Base-by-base conservation (phyloP, 2,113 vertebrate species). In the Columba livia region DNA sequence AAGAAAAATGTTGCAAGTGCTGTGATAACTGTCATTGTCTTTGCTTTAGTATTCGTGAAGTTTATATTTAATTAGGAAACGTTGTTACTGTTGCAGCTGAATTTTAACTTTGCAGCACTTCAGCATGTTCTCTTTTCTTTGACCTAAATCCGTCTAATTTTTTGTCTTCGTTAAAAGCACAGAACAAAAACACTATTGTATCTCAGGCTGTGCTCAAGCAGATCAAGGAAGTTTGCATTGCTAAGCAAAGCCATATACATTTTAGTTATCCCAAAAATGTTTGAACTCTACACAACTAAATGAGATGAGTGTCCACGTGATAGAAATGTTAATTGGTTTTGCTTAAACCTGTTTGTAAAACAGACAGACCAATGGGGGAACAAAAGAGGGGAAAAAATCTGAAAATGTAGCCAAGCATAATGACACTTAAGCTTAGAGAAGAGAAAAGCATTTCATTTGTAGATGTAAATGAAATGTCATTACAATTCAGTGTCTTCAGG, bases 91-190 rank as follows among this genome's bases (percentile, higher is more conserved):
- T 75, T 85, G 83, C 57, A 79, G 88, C 77, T 94, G 92, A 96
- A 97, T 97, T 96, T 96, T 95, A 95, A 78, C 85, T 94, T 64
- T 60, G 12, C 71, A 67, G 81, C 62, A 36, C 64, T 93, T 95
- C 85, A 91, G 67, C 65, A 32, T 13, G 3, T 71, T 94, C 80
- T 93, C 94, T 96, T 81, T 96, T 78, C 90, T 96, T 90, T 97
- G 94, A 96, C 96, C 96, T 95, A 96, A 94, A 97, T 97, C 86
- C 1, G 50, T 97, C 96, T 96, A 72, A 89, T 69, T 95, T 96
- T 94, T 97, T 94, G 90, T 96, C 96, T 95, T 93, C 2, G 0
- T 86, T 96, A 88, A 89, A 94, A 95, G 85, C 65, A 50, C 56
- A 74, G 87, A 96, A 96, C 83, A 96, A 96, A 91, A 85, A 0